Percentiles rank a stretch among this genome's conserved stretches.
Conservation (phyloP, 2,888 invertebrate species). For the Metellina segmentata region DNA sequence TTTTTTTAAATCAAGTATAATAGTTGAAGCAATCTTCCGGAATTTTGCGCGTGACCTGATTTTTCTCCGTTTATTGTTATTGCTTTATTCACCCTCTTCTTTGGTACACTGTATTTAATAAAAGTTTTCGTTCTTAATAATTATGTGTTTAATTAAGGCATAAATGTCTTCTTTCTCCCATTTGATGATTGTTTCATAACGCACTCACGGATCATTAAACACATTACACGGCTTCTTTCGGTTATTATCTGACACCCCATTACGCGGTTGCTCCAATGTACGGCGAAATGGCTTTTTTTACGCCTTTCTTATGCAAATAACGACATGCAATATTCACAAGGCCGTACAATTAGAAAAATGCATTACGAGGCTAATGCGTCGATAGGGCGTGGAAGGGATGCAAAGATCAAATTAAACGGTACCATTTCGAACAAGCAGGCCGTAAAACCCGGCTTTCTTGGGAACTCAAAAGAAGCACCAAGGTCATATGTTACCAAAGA, state of each 20-base stretch:
- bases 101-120: background rate
- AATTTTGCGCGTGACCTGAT: background rate
- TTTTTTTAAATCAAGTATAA: background rate
- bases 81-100: background rate
- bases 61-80: background rate
- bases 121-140: background rate
- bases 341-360: background rate
- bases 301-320: slow-evolving; percentile 34
- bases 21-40: slow-evolving; percentile 1
- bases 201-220: background rate
- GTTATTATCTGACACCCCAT: background rate
- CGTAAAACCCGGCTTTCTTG: background rate
- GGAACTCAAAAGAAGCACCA: background rate
- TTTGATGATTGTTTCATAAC: background rate
- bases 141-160: background rate
- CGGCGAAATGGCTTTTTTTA: background rate
- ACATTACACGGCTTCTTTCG: background rate
- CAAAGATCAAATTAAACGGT: background rate
- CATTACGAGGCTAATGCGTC: background rate
- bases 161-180: background rate
- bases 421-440: background rate
- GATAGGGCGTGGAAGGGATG: background rate
- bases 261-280: background rate
- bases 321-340: background rate
- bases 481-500: slow-evolving; percentile 2